Evolutionary conservation across 2,888 invertebrate species (phyloP).

Genomic region (Parnassius apollo): DNA sequence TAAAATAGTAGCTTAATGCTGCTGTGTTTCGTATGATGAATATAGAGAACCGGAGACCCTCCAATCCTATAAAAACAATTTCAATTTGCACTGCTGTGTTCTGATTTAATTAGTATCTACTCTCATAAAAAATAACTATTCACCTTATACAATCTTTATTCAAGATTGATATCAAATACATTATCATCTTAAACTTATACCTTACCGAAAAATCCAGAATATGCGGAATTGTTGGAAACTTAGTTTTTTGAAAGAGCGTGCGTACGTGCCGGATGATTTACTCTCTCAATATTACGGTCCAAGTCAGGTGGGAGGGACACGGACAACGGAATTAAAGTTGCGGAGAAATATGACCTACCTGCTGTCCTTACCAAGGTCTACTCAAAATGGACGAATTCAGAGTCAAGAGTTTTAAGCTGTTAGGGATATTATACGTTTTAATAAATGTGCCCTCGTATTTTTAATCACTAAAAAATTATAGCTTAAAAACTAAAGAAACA

Average conservation of each 20-base stretch:
- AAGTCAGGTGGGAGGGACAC: slow-evolving; percentile 60
- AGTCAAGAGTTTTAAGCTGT: background rate
- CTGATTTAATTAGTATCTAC: no score
- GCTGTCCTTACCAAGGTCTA: slow-evolving; percentile 33
- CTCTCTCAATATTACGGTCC: slow-evolving; percentile 54
- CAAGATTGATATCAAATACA: background rate
- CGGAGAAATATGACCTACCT: slow-evolving; percentile 55
- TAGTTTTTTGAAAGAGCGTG: slow-evolving; percentile 18
- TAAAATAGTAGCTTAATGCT: no score
- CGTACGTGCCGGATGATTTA: slow-evolving; percentile 55
- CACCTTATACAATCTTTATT: no score
- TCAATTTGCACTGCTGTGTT: no score
- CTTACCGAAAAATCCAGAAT: slow-evolving; percentile 21
- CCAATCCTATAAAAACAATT: no score
- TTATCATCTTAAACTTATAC: slow-evolving; percentile 6
- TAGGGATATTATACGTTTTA: background rate
- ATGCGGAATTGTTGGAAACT: slow-evolving; percentile 21
- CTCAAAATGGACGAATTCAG: slow-evolving; percentile 20
- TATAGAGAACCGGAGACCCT: no score
- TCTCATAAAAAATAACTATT: no score
- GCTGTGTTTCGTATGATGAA: no score
- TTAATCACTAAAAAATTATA: no score
- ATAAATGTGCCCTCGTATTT: no score
- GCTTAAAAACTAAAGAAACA: no score
- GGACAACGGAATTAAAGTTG: slow-evolving; percentile 62